These are phyloP conservation scores for Eupithecia subfuscata DNA, from an alignment of 2,888 invertebrate genomes.

Conservation along the genomic window DNA sequence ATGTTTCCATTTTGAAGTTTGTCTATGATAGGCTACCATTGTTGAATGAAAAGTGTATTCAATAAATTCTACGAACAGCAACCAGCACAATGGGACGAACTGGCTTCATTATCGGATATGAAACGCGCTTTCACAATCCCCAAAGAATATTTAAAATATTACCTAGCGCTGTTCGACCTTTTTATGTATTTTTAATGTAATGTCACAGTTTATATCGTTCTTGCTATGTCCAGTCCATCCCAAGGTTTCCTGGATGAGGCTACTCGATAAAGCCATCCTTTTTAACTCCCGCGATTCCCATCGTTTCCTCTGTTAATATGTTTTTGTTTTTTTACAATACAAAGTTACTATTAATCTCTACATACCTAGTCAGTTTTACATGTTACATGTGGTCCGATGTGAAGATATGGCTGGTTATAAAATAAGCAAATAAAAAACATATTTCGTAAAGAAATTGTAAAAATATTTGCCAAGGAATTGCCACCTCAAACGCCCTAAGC, in stretches of 20 bases:
- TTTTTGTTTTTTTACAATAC: no score
- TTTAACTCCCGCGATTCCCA: not conserved
- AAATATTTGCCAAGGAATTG: constrained; percentile 13
- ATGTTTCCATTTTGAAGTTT: not conserved
- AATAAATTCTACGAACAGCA: not conserved
- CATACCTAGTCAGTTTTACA: no score
- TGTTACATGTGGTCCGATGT: no score
- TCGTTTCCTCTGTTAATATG: not conserved
- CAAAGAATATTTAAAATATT: no score
- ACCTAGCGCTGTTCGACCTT: not conserved
- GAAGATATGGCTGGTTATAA: no score
- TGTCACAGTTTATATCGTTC: not conserved
- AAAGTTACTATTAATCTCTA: no score
- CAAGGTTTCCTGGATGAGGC: not conserved
- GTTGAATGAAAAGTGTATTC: not conserved
- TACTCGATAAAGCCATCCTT: not conserved
- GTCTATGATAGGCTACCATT: not conserved
- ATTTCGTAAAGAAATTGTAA: not conserved
- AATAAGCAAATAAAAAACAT: not conserved
- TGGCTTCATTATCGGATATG: not conserved
- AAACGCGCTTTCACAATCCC: not conserved
- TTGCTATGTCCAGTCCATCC: not conserved
- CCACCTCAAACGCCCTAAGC: not conserved
- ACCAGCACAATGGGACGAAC: not conserved
- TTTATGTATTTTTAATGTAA: not conserved